These are phyloP conservation scores for Tachuris rubrigastra DNA, from an alignment of 2,113 vertebrate genomes.

Conservation along the genomic window DNA sequence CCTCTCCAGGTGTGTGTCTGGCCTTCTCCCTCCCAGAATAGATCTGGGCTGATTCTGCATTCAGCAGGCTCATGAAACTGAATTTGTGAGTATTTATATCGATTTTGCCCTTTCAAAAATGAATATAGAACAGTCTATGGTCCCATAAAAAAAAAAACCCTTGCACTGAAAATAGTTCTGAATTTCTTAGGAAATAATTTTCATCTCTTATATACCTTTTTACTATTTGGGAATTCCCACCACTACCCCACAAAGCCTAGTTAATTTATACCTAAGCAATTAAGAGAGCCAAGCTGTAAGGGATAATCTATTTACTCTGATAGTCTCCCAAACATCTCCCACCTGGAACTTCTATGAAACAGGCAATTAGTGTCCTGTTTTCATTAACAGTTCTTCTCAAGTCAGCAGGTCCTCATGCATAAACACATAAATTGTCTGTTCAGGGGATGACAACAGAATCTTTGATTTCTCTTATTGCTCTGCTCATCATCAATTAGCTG, in stretches of 20 bases:
- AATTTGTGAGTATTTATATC: not conserved
- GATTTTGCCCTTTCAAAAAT: not conserved
- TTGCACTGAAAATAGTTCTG: not conserved
- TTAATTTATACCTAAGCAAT: not conserved
- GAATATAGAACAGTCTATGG: not conserved
- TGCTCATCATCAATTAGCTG: not conserved
- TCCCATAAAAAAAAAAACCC: not conserved
- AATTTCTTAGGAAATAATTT: not conserved
- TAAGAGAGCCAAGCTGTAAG: not conserved
- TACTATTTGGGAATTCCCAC: not conserved
- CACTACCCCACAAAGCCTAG: not conserved
- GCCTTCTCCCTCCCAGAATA: not conserved
- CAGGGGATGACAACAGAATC: not conserved
- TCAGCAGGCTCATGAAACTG: not conserved
- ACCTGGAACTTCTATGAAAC: not conserved
- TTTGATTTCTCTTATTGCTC: not conserved
- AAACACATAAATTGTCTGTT: not conserved
- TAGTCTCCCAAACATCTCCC: not conserved
- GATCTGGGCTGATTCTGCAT: not conserved
- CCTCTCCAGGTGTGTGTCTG: not conserved
- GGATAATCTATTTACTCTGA: not conserved
- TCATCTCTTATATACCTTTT: not conserved
- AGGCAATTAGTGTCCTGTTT: not conserved
- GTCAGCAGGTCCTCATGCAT: not conserved
- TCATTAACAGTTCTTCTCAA: not conserved